Conservation (phyloP, 2,888 invertebrate species). For the Phytoseiulus persimilis region DNA sequence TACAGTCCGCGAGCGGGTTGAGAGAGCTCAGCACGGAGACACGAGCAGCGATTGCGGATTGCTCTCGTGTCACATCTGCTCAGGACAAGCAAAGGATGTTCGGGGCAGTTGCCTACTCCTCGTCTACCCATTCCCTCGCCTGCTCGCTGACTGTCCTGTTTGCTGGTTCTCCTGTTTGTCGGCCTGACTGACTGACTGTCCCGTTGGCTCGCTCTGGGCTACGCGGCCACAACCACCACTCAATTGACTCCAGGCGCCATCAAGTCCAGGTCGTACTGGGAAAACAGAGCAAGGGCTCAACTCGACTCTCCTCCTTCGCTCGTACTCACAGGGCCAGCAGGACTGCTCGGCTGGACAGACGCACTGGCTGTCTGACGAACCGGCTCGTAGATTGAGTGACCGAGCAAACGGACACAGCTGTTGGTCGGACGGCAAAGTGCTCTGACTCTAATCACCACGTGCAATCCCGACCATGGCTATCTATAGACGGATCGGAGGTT, state of each 20-base stretch:
- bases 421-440: not conserved
- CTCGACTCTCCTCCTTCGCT: not conserved
- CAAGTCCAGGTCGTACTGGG: not conserved
- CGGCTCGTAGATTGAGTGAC: not conserved
- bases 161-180: not conserved
- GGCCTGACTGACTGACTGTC: not conserved
- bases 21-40: not conserved
- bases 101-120: not conserved
- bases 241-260: conserved; percentile 5
- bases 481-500: not conserved
- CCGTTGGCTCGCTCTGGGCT: not conserved
- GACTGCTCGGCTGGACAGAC: not conserved
- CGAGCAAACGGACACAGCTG: not conserved
- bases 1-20: not conserved
- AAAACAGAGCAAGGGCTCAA: not conserved
- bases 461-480: not conserved
- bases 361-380: not conserved
- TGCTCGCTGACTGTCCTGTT: not conserved
- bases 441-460: not conserved
- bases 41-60: not conserved
- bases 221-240: not conserved
- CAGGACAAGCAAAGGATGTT: not conserved
- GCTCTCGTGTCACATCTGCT: not conserved
- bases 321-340: not conserved
- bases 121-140: not conserved